Percentiles rank a stretch among this genome's conserved stretches.
Evolutionary conservation across 2,888 invertebrate species (phyloP).

Genomic region (Hemithea aestivaria): DNA sequence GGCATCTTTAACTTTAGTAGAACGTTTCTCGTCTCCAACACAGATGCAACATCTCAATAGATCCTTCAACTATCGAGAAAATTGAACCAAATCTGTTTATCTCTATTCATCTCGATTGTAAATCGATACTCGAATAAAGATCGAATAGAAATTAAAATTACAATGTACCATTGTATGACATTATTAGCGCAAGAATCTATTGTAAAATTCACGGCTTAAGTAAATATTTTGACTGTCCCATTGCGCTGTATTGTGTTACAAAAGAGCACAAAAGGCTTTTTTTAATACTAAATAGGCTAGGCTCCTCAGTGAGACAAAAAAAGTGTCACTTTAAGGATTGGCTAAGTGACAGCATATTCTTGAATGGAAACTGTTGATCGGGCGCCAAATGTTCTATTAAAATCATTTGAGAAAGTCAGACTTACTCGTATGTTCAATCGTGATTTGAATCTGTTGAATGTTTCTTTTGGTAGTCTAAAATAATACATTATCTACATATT

Average conservation of each 20-base stretch:
- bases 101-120: slow-evolving; percentile 51
- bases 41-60: not conserved
- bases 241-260: slow-evolving; percentile 71
- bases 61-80: slow-evolving; percentile 23
- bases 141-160: slow-evolving; percentile 64
- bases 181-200: slow-evolving; percentile 66
- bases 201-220: slow-evolving; percentile 57
- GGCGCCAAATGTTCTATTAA: slow-evolving; percentile 41
- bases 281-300: too few species aligned
- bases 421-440: slow-evolving; percentile 35
- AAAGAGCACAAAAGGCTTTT: slow-evolving; percentile 56
- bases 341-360: slow-evolving; percentile 20
- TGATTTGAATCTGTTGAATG: too few species aligned
- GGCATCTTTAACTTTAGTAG: too few species aligned
- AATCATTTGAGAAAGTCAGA: slow-evolving; percentile 35
- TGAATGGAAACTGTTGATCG: slow-evolving; percentile 43
- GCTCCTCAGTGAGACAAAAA: slow-evolving; percentile 23
- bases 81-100: slow-evolving; percentile 59
- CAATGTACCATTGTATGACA: slow-evolving; percentile 61
- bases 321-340: slow-evolving; percentile 19
- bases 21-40: too few species aligned
- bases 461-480: too few species aligned
- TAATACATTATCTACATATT: too few species aligned
- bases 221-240: slow-evolving; percentile 76
- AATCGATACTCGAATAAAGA: slow-evolving; percentile 40